Base-by-base conservation (phyloP, 2,113 vertebrate genomes). In the Ibidorhyncha struthersii region DNA sequence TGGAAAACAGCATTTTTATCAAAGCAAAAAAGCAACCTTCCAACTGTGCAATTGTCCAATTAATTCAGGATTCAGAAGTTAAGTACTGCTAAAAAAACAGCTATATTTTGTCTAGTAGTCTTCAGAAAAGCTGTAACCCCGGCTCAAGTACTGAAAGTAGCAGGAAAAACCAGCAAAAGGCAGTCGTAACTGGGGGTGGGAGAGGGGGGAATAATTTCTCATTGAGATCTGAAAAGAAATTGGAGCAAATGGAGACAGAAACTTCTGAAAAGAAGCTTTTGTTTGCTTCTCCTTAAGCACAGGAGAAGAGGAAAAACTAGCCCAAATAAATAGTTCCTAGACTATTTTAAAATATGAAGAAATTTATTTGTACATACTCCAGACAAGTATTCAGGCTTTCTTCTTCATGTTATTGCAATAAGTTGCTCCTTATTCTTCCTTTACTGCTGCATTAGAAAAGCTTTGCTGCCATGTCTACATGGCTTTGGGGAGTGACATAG, bases 1-100 rank as follows among this genome's bases (percentile, higher is more conserved):
- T 81, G 52, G 49, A 93, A 97, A 97, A 30, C 26, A 69, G 67
- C 8, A 12, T 85, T 96, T 96, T 86, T 92, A 56, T 79, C 40
- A 49, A 63, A 86, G 52, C 47, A 89, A 58, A 91, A 90, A 95
- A 66, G 5, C 10, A 34, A 12, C 83, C 74, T 89, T 90, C 52
- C 70, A 83, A 45, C 43, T 80, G 66, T 71, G 73, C 2, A 9
- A 69, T 47, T 91, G 82, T 83, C 47, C 52, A 80, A 49, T 96
- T 97, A 97, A 97, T 81, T 38, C 20, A 9, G 70, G 66, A 89
- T n/a, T 65, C 55, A 82, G 74, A 93, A 74, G 49, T 12, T 94
- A 93, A 92, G 77, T 30, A 52, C 25, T 91, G 58, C 14, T 63
- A 26, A 89, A 93, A 72, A 47, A 47, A 14, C 2, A 45, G 18